Base-by-base conservation (phyloP, 2,888 invertebrate species). In the Ditula angustiorana region DNA sequence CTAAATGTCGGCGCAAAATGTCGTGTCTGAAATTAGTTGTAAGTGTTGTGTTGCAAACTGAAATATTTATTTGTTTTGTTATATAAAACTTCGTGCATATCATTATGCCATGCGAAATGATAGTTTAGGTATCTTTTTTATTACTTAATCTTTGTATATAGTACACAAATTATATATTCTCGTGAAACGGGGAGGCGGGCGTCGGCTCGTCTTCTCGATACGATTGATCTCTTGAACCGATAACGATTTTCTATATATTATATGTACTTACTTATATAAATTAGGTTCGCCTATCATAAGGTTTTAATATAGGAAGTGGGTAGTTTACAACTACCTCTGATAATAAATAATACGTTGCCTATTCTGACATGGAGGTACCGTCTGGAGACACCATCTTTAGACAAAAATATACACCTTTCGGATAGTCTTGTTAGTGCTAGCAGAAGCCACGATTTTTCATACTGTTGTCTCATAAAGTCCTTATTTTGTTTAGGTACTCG, bases 211-310 rank as follows among this genome's bases (percentile, higher is more conserved):
- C 56, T 33, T 35, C 41, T 28, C 62, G 41, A 24, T 24, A 37
- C 56, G 62, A 57, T 37, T 63, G 63, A 63, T 63, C 63, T 63
- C 63, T 63, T 57, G 24, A 52, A 52, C 63, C 63, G 63, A 63
- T 63, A 63, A 63, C 63, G 50, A 44, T 57, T 56, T 21, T 55
- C 19, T 13, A 26, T n/a, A 30, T 35, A n/a, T 53, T 52, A 52
- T 52, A n/a, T n/a, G n/a, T n/a, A n/a, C n/a, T n/a, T n/a, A n/a
- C n/a, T n/a, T 37, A 37, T 23, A 1, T 35, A 8, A 52, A 11
- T 47, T 26, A 50, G 50, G 11, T 16, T 30, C 10, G 2, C 50
- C 28, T 49, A 1, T 28, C n/a, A 16, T 16, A 46, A 28, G 35
- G 26, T 50, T 16, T 10, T 16, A 13, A 13, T 24, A 13, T 19